Conservation (phyloP, 2,888 invertebrate genomes). For the Phaonia tiefii region DNA sequence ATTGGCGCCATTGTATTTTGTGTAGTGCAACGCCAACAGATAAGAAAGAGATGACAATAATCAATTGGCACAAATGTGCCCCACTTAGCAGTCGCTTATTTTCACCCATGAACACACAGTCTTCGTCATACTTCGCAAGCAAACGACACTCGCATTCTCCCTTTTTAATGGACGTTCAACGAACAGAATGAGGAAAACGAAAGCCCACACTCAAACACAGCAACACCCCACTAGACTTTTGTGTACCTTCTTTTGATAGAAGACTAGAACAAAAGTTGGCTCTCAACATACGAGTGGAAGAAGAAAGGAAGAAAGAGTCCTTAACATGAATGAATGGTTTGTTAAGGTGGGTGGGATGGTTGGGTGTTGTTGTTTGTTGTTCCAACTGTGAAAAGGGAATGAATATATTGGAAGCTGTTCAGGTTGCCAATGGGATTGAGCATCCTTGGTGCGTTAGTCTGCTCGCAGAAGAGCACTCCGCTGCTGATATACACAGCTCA, state of each 20-base stretch:
- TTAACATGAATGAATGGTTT: constrained; percentile 33
- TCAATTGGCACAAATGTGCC: neutral
- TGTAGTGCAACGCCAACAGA: neutral
- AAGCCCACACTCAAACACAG: neutral
- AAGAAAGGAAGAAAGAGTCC: constrained; percentile 38
- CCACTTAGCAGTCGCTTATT: neutral
- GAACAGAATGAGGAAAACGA: neutral
- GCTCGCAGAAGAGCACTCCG: neutral
- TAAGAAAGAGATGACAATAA: constrained; percentile 13
- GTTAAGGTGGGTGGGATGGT: constrained; percentile 21
- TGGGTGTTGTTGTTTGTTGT: constrained; percentile 28
- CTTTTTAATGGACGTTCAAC: constrained; percentile 12
- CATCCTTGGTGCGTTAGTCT: constrained; percentile 48
- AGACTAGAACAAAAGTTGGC: constrained; percentile 20
- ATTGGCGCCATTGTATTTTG: constrained; percentile 55
- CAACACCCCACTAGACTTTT: neutral
- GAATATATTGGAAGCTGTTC: constrained; percentile 26
- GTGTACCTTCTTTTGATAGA: neutral
- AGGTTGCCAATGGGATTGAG: constrained; percentile 65
- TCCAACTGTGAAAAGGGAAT: constrained; percentile 17
- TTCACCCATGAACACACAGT: neutral
- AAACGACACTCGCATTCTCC: constrained; percentile 4
- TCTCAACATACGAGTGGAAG: constrained; percentile 37
- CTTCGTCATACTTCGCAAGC: neutral
- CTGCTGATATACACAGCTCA: neutral